A percentile compares a stretch with the other conserved stretches of the same genome.
Conservation (phyloP, 2,888 invertebrate species). For the Epistrophe eligans region DNA sequence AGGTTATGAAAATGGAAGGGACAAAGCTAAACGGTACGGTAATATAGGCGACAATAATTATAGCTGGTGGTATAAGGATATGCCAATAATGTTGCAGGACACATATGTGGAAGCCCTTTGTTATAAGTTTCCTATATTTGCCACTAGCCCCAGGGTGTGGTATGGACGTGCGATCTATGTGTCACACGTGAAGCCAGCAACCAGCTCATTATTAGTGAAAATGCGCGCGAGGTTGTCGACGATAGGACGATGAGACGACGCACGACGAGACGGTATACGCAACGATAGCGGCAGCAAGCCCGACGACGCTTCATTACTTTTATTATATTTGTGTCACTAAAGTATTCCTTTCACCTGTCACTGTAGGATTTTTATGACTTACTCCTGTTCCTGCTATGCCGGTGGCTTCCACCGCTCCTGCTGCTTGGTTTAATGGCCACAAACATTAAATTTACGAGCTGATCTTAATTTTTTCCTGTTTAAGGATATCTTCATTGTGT, state of each 20-base stretch:
- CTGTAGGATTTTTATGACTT: constrained; percentile 52
- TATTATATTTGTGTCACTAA: constrained; percentile 69
- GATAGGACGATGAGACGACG: background rate
- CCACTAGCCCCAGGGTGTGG: background rate
- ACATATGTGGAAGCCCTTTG: constrained; percentile 65
- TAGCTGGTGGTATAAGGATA: constrained; percentile 41
- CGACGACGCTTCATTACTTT: constrained; percentile 72
- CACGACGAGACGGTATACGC: too few species aligned
- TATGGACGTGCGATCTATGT: background rate
- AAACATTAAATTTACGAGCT: constrained; percentile 72
- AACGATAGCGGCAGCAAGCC: constrained; percentile 20
- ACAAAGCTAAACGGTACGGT: background rate
- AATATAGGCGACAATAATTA: constrained; percentile 34
- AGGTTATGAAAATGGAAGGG: constrained; percentile 10
- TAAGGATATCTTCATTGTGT: constrained; percentile 37
- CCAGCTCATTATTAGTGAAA: constrained; percentile 62
- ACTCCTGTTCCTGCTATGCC: constrained; percentile 34
- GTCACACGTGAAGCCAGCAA: background rate
- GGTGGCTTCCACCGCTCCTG: background rate
- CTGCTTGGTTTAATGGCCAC: constrained; percentile 62
- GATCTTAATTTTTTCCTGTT: constrained; percentile 34
- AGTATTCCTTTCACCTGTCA: constrained; percentile 48
- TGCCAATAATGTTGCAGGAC: constrained; percentile 50
- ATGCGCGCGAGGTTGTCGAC: constrained; percentile 6
- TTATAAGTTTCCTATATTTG: constrained; percentile 55